These are phyloP conservation scores for Panagrolaimus sp. DNA, from an alignment of 1,140 invertebrate species.

Conservation along the genomic window DNA sequence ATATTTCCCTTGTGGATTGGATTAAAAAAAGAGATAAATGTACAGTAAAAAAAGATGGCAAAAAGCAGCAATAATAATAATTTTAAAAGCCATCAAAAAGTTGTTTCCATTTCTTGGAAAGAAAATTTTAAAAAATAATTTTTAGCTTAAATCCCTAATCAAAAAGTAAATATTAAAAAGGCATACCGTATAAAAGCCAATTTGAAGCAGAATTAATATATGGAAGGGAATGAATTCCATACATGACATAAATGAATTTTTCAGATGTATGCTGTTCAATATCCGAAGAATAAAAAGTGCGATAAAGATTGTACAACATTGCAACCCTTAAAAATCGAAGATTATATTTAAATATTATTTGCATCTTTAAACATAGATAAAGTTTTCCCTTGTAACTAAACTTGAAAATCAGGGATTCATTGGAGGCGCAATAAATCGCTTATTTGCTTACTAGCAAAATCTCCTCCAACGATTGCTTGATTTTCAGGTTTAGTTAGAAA, in stretches of 20 bases:
- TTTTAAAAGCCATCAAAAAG: not conserved
- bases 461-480: too few relatives aligned
- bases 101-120: too few relatives aligned
- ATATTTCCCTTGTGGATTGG: too few relatives aligned
- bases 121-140: not conserved
- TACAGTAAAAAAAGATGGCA: not conserved
- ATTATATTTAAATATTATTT: too few relatives aligned
- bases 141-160: not conserved
- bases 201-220: slow-evolving; percentile 56
- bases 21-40: not conserved
- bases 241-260: slow-evolving; percentile 50
- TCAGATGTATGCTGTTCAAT: slow-evolving; percentile 26
- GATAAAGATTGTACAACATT: slow-evolving; percentile 38
- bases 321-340: too few relatives aligned
- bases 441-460: too few relatives aligned
- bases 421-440: too few relatives aligned
- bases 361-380: too few relatives aligned
- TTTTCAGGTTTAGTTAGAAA: too few relatives aligned
- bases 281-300: slow-evolving; percentile 25
- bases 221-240: slow-evolving; percentile 55
- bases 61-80: too few relatives aligned
- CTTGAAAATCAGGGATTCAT: too few relatives aligned
- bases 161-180: not conserved
- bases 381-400: too few relatives aligned
- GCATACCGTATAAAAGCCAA: slow-evolving; percentile 53